Conservation (phyloP, 2,113 vertebrate genomes). For the Sceloporus tristichus region DNA sequence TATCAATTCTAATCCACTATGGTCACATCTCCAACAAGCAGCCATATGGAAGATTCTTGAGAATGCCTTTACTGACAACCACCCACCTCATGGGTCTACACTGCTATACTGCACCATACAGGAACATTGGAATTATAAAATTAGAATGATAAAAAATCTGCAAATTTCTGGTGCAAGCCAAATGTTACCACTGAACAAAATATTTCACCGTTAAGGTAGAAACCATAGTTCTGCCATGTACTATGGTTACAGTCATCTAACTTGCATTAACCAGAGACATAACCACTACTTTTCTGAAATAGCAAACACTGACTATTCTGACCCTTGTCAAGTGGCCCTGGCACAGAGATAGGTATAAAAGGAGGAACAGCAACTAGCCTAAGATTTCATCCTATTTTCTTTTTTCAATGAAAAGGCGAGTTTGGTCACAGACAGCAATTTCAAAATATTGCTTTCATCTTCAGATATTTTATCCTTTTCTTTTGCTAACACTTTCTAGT, state of each 20-base stretch:
- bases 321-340: neutral
- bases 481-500: neutral
- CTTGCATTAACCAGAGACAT: neutral
- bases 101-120: no score
- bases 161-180: neutral
- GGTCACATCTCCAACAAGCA: neutral
- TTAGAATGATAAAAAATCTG: neutral
- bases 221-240: neutral
- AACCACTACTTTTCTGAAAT: neutral
- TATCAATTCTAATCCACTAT: neutral
- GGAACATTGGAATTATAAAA: neutral
- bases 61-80: neutral
- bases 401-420: neutral
- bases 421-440: neutral
- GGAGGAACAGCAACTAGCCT: neutral
- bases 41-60: neutral
- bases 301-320: neutral
- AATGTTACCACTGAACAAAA: neutral
- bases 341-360: neutral
- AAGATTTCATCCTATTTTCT: neutral
- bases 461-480: neutral
- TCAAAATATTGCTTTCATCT: neutral
- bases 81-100: no score
- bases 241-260: neutral
- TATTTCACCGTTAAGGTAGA: neutral